Conservation (phyloP, 2,113 vertebrate genomes). For the Camelus bactrianus region DNA sequence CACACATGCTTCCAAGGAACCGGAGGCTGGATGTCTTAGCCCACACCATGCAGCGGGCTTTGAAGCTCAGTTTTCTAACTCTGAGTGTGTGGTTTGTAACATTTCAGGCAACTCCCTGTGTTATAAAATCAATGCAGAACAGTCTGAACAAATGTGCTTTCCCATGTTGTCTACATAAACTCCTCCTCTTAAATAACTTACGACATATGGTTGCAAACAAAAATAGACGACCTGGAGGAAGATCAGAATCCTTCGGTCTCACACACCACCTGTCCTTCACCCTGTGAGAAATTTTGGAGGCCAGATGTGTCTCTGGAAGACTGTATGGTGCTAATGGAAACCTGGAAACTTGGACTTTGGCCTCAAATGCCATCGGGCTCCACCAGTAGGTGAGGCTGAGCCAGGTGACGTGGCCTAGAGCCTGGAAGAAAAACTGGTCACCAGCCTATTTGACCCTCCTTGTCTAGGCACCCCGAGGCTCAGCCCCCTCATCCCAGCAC, state of each 20-base stretch:
- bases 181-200: neutral
- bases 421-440: neutral
- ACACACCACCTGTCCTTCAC: neutral
- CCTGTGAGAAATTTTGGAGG: neutral
- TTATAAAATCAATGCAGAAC: neutral
- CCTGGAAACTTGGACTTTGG: neutral
- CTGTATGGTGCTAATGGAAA: neutral
- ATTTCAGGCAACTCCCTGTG: conserved; percentile 27
- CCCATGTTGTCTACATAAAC: neutral
- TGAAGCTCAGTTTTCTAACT: neutral
- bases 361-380: neutral
- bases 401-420: neutral
- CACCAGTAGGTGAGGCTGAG: neutral
- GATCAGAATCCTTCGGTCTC: neutral
- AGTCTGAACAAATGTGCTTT: neutral
- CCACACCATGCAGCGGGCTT: neutral
- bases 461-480: neutral
- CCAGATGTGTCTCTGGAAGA: neutral
- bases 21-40: neutral
- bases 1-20: neutral
- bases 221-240: neutral
- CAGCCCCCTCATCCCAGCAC: neutral
- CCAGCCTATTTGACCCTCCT: neutral
- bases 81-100: neutral
- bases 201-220: neutral